These are phyloP conservation scores for Paramisgurnus dabryanus DNA, from an alignment of 2,113 vertebrate species.

Conservation along the genomic window DNA sequence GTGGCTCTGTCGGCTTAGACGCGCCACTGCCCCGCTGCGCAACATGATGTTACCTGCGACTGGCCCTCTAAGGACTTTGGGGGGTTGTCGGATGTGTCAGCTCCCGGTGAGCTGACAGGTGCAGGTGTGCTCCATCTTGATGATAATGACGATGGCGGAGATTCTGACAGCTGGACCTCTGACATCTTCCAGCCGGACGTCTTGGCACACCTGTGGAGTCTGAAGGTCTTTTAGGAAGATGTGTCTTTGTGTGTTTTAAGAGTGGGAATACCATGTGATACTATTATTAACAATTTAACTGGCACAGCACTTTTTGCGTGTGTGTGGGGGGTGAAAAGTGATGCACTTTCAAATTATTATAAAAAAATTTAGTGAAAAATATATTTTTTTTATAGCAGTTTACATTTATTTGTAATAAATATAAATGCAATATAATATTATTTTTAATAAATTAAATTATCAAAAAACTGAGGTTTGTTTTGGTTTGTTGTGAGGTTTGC, in stretches of 20 bases:
- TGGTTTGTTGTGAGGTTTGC: too few relatives aligned
- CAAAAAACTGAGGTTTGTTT: too few relatives aligned
- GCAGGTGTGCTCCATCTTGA: slow-evolving; percentile 45
- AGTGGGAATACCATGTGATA: too few relatives aligned
- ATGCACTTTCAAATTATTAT: too few relatives aligned
- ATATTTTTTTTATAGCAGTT: too few relatives aligned
- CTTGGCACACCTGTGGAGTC: slow-evolving; percentile 74
- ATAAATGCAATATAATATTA: too few relatives aligned
- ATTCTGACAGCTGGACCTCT: slow-evolving; percentile 57
- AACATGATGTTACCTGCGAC: slow-evolving; percentile 47
- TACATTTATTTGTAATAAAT: too few relatives aligned
- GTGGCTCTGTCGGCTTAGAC: slow-evolving; percentile 25
- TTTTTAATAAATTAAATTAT: too few relatives aligned
- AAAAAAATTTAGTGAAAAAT: too few relatives aligned
- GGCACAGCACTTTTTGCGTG: too few relatives aligned
- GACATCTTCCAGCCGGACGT: slow-evolving; percentile 67
- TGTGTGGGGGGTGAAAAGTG: too few relatives aligned
- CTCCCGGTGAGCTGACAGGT: slow-evolving; percentile 33
- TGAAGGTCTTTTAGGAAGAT: slow-evolving; percentile 54
- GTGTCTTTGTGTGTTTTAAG: neutral
- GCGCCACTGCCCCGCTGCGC: slow-evolving; percentile 20
- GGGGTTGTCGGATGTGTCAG: slow-evolving; percentile 49
- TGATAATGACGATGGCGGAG: slow-evolving; percentile 40
- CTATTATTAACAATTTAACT: too few relatives aligned
- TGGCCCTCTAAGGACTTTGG: slow-evolving; percentile 38